Percentiles rank a stretch among this genome's conserved stretches.
Evolutionary conservation across 2,888 invertebrate species (phyloP).

Genomic region (Dusona sp.): DNA sequence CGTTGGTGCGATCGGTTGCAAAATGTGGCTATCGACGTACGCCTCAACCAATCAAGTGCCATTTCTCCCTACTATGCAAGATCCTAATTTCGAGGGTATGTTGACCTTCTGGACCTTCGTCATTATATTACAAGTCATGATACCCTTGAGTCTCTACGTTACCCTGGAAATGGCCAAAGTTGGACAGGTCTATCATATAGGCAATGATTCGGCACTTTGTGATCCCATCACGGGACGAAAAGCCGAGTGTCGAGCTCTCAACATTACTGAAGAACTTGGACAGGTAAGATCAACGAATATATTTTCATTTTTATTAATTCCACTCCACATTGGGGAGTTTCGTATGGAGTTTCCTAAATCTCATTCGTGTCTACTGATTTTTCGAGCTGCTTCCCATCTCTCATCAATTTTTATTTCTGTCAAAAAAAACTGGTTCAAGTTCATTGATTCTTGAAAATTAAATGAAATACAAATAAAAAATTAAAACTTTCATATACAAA

Average conservation of each 20-base stretch:
- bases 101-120: slow-evolving; percentile 98
- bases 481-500: slow-evolving; percentile 66
- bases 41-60: slow-evolving; percentile 85
- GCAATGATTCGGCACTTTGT: slow-evolving; percentile 94
- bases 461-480: no score
- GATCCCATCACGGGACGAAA: slow-evolving; percentile 93
- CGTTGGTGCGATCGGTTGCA: slow-evolving; percentile 96
- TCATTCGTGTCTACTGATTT: not conserved
- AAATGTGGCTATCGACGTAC: slow-evolving; percentile 92
- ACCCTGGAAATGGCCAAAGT: slow-evolving; percentile 98
- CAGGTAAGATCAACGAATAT: slow-evolving; percentile 86
- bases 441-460: not conserved
- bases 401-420: not conserved
- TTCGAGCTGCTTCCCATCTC: not conserved
- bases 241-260: slow-evolving; percentile 96
- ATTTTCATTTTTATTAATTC: not conserved
- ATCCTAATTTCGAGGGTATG: slow-evolving; percentile 91
- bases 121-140: slow-evolving; percentile 98
- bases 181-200: slow-evolving; percentile 97
- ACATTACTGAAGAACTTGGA: slow-evolving; percentile 98
- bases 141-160: slow-evolving; percentile 98
- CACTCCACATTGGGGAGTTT: not conserved
- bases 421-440: not conserved
- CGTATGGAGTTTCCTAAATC: not conserved
- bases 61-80: slow-evolving; percentile 88